Conservation (phyloP, 2,888 invertebrate species). For the Himalopsyche japonica region DNA sequence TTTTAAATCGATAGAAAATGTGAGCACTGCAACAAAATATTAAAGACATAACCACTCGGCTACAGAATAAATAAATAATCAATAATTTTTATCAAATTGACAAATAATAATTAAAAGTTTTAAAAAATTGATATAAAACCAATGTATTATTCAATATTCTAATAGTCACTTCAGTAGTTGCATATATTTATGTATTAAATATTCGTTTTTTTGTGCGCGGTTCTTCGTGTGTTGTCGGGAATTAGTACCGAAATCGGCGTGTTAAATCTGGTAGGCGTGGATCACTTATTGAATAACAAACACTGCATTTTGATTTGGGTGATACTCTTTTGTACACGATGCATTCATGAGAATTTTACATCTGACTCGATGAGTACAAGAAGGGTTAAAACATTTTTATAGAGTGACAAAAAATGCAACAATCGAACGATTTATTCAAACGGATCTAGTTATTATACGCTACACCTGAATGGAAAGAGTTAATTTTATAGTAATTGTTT, state of each 20-base stretch:
- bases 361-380: not conserved
- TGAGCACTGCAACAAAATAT: too few species aligned
- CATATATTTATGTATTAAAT: too few species aligned
- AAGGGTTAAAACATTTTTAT: not conserved
- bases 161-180: too few species aligned
- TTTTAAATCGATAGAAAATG: too few species aligned
- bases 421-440: not conserved
- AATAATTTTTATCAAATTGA: too few species aligned
- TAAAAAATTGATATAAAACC: too few species aligned
- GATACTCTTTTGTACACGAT: slow-evolving; percentile 5
- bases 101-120: too few species aligned
- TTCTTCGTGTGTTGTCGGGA: not conserved
- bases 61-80: too few species aligned
- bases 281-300: slow-evolving; percentile 25
- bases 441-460: not conserved
- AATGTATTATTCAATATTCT: too few species aligned
- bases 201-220: not conserved
- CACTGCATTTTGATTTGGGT: slow-evolving; percentile 23
- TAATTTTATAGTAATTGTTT: not conserved
- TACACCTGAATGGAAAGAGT: not conserved
- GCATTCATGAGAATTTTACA: slow-evolving; percentile 10
- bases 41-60: too few species aligned
- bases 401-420: not conserved
- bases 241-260: slow-evolving; percentile 15
- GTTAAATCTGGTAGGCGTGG: slow-evolving; percentile 16